Evolutionary conservation across 2,888 invertebrate species (phyloP).

Genomic region (Andrena camellia): DNA sequence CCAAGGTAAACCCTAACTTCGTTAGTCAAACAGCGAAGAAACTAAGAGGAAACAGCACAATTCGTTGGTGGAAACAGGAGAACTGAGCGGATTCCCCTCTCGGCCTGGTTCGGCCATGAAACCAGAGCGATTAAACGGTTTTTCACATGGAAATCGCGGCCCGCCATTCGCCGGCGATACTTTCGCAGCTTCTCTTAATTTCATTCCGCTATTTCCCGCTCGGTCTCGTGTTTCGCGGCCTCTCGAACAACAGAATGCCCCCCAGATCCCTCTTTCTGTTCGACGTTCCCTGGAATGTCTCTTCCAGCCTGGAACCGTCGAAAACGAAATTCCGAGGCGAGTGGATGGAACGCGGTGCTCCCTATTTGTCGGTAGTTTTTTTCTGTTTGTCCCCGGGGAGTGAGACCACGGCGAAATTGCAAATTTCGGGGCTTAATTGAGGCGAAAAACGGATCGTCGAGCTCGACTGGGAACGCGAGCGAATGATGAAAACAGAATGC

Average conservation of each 20-base stretch:
- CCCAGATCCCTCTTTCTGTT: background rate
- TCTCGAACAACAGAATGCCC: background rate
- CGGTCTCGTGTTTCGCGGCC: background rate
- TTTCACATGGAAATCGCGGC: background rate
- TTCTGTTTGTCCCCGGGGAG: background rate
- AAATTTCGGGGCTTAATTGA: background rate
- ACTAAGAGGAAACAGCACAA: background rate
- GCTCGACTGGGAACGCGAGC: background rate
- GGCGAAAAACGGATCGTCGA: background rate
- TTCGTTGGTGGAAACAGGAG: background rate
- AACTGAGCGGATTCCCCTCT: background rate
- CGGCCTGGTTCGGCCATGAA: background rate
- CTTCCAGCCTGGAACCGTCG: background rate
- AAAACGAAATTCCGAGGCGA: background rate
- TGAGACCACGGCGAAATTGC: background rate
- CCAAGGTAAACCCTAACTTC: background rate
- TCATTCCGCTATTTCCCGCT: background rate
- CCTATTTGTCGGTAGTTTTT: background rate
- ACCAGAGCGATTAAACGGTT: conserved; percentile 7
- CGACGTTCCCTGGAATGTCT: background rate
- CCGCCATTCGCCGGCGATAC: background rate
- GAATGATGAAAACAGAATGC: background rate
- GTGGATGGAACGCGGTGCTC: background rate
- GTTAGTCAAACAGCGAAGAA: too few relatives aligned
- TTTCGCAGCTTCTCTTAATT: conserved; percentile 1